Base-by-base conservation (phyloP, 2,797 vertebrate genomes). In the Arvicola amphibius region DNA sequence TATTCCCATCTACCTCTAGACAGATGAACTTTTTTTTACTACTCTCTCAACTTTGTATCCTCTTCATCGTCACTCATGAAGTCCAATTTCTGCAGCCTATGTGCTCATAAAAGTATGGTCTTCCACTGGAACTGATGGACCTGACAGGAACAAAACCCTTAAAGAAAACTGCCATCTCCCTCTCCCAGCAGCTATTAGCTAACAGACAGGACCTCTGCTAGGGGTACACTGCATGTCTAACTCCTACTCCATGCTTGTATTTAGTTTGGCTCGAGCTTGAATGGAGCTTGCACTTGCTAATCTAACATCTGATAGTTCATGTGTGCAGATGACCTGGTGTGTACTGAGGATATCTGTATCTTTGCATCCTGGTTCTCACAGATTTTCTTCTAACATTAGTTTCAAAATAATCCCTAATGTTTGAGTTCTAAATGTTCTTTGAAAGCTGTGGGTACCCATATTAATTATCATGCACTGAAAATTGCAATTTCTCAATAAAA, bases 41-140 rank as follows among this genome's bases (percentile, higher is more conserved):
- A 46, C 1, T 10, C 1, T 34, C 1, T 6, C 1, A 46, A 34
- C 16, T 8, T 34, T 84, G 17, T 23, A 6, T 46, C 5, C 6
- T 84, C 16, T 21, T 84, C 23, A 12, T 65, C 48, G 48, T 48
- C 29, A 23, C 3, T 1, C 29, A 32, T 34, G 2, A 65, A 84
- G 29, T 84, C 40, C 6, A 48, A 48, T 23, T 48, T 84, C 5
- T 32, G 59, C 40, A 32, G 27, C 27, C 81, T 4, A 1, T 63
- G 61, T 65, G 40, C 29, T 84, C 40, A 84, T 14, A 34, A 6
- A 48, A 46, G 16, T 34, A 2, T 65, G 29, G 32, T 6, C 32
- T 46, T 43, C 17, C 40, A 65, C 17, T 67, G 17, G 29, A 13
- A 10, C 59, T 23, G 37, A 29, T 65, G 19, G 9, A 48, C 17